Conservation (phyloP, 2,113 vertebrate genomes). For the Notarius quadriscutis region DNA sequence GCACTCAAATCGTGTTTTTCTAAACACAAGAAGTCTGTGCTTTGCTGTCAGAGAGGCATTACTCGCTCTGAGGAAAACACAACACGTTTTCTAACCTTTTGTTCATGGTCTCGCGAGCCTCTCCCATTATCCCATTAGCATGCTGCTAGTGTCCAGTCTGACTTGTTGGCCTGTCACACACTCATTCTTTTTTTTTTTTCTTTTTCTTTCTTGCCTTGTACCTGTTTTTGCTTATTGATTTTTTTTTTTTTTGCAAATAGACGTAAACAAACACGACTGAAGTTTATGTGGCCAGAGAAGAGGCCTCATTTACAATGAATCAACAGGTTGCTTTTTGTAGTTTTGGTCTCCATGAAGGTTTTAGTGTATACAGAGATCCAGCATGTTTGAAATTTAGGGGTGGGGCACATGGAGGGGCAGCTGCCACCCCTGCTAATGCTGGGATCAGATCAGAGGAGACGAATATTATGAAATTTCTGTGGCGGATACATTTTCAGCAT, state of each 20-base stretch:
- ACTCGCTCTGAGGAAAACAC: neutral
- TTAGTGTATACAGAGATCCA: too few relatives aligned
- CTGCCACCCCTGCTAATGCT: too few relatives aligned
- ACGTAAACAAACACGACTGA: neutral
- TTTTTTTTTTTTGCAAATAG: neutral
- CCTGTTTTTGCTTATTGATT: neutral
- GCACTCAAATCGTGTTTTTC: neutral
- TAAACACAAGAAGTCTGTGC: neutral
- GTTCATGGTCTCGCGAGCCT: neutral
- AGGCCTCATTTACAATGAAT: neutral
- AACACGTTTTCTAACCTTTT: neutral
- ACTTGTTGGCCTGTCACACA: neutral
- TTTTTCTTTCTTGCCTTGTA: neutral
- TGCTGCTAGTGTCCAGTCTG: slow-evolving; percentile 20
- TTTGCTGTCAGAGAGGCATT: too few relatives aligned
- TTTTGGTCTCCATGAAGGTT: neutral
- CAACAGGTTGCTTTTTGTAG: slow-evolving; percentile 36
- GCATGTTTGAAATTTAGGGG: too few relatives aligned
- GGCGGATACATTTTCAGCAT: too few relatives aligned
- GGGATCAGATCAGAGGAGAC: too few relatives aligned
- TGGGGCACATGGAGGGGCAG: too few relatives aligned
- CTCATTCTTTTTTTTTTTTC: too few relatives aligned
- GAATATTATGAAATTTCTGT: too few relatives aligned
- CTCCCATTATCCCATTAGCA: neutral
- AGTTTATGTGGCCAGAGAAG: neutral